A percentile compares a stretch with the other conserved stretches of the same genome.
Evolutionary conservation across 1,140 invertebrate species (phyloP).

Genomic region (Calephelis virginiensis): DNA sequence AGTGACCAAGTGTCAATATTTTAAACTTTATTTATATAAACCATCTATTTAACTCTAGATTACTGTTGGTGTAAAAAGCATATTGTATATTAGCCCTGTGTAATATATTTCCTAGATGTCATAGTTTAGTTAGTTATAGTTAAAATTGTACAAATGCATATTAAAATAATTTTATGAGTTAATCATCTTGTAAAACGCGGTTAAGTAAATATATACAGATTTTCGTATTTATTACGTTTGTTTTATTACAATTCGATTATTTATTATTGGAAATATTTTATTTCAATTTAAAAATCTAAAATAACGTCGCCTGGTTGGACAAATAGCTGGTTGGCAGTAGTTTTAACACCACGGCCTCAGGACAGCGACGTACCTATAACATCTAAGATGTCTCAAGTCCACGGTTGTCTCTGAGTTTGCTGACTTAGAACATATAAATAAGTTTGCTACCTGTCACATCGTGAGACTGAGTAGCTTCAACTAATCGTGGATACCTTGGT

Average conservation of each 20-base stretch:
- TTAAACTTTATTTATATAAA: conserved; percentile 43
- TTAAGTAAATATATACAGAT: conserved; percentile 74
- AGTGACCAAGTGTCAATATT: conserved; percentile 28
- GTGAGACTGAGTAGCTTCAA: too few species aligned
- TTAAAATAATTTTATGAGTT: conserved; percentile 73
- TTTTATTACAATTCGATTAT: conserved; percentile 30
- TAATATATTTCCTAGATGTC: conserved; percentile 69
- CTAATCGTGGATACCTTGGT: too few species aligned
- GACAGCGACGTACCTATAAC: too few species aligned
- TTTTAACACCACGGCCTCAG: too few species aligned
- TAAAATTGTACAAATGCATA: conserved; percentile 76
- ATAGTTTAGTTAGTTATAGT: conserved; percentile 73
- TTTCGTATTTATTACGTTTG: conserved; percentile 65
- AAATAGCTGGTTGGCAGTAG: too few species aligned
- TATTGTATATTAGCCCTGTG: conserved; percentile 72
- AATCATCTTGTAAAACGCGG: conserved; percentile 76
- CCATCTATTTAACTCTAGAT: conserved; percentile 17
- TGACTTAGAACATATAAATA: too few species aligned
- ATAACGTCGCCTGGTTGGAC: neutral
- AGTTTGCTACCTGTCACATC: too few species aligned
- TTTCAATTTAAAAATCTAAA: neutral
- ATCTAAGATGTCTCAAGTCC: too few species aligned
- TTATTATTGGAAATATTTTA: neutral
- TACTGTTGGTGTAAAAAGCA: conserved; percentile 67
- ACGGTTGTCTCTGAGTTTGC: too few species aligned